Evolutionary conservation across 2,888 invertebrate genomes (phyloP).

Genomic region (Deilephila elpenor): DNA sequence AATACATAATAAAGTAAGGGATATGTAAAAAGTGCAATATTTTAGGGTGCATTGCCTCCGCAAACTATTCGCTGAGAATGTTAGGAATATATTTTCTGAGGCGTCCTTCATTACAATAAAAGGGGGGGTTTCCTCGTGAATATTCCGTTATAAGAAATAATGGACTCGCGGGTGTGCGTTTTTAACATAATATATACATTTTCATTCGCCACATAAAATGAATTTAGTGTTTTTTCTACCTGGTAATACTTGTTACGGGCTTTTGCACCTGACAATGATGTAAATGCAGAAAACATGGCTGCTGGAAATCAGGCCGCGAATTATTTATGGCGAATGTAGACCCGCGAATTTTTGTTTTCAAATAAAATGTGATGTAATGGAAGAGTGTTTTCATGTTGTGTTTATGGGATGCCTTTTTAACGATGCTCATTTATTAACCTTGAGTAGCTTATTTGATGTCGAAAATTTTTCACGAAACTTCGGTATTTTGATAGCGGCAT

Average conservation of each 20-base stretch:
- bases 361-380: slow-evolving; percentile 27
- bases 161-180: slow-evolving; percentile 35
- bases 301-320: slow-evolving; percentile 17
- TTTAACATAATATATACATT: slow-evolving; percentile 37
- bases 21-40: slow-evolving; percentile 48
- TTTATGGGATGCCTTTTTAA: neutral
- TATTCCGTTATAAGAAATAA: slow-evolving; percentile 42
- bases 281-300: slow-evolving; percentile 12
- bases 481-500: too few relatives aligned
- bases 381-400: slow-evolving; percentile 14
- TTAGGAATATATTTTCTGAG: slow-evolving; percentile 41
- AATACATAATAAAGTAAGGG: slow-evolving; percentile 37
- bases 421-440: neutral
- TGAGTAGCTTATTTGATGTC: neutral
- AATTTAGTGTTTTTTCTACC: slow-evolving; percentile 25
- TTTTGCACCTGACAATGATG: slow-evolving; percentile 26
- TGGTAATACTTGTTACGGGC: slow-evolving; percentile 14
- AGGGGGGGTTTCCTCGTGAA: slow-evolving; percentile 43
- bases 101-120: slow-evolving; percentile 49
- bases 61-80: slow-evolving; percentile 24
- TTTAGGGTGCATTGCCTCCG: slow-evolving; percentile 34
- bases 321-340: slow-evolving; percentile 21
- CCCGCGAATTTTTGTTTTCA: neutral
- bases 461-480: neutral
- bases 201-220: slow-evolving; percentile 33